Base-by-base conservation (phyloP, 2,888 invertebrate species). In the Drosophila sordidula region DNA sequence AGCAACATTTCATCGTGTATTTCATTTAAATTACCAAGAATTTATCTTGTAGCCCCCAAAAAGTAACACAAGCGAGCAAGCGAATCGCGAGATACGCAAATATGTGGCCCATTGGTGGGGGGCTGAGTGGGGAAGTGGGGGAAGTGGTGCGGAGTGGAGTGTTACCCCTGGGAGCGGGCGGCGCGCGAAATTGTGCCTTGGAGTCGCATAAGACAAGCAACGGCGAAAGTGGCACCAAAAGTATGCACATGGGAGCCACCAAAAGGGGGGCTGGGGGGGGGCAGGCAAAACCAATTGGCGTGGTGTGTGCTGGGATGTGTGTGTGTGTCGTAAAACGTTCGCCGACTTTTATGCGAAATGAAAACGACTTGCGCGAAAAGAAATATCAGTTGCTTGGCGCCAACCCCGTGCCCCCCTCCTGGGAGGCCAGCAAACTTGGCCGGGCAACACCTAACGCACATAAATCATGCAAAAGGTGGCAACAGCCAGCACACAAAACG, bases 131-230 rank as follows among this genome's bases (percentile, higher is more conserved):
- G 38, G 38, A 2, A 18, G 18, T 18, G 14, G n/a, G 32, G 14
- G 16, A 18, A 2, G 1, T 12, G 63, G 38, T n/a, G n/a, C n/a
- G 46, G 36, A 18, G 14, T 29, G 9, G 56, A 49, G 52, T 55
- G 58, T 38, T 52, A 58, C 89, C 90, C 91, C 78, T 47, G 74
- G 86, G 90, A 75, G 64, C 56, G 59, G 55, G 90, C 83, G 64
- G 80, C 75, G 51, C 63, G 89, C 89, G 87, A 90, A 92, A 92
- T 92, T 92, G 92, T 90, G 91, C 92, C 92, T 91, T 84, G 76
- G 92, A 90, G 92, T 92, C 89, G 90, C 91, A 91, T 91, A 91
- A 92, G 90, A 89, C 90, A 88, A 86, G 89, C 91, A 90, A 90
- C 90, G 91, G 89, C 91, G 64, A 79, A 91, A 78, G 75, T 69